A percentile compares a stretch with the other conserved stretches of the same genome.
Conservation (phyloP, 2,113 vertebrate genomes). For the Zosterops pallidus region DNA sequence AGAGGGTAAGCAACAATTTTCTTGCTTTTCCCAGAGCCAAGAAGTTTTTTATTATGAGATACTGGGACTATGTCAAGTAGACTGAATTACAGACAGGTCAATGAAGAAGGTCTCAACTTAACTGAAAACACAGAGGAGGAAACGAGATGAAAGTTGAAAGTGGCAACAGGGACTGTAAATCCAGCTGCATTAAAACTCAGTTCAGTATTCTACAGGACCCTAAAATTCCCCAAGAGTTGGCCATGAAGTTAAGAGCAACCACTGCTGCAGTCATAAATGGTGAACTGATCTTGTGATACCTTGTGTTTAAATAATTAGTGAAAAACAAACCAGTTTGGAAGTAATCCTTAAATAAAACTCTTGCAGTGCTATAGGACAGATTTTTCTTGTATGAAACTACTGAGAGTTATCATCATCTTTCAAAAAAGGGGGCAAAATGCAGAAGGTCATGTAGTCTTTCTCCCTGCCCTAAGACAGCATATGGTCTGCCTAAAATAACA, state of each 20-base stretch:
- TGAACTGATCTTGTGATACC: not conserved
- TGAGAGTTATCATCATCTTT: not conserved
- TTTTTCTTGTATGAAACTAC: not conserved
- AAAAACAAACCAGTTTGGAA: not conserved
- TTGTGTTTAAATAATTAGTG: not conserved
- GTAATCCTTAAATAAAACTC: not conserved
- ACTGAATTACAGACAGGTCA: not conserved
- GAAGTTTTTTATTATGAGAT: not conserved
- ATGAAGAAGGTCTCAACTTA: not conserved
- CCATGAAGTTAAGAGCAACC: not conserved
- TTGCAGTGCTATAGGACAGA: not conserved
- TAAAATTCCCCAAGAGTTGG: not conserved
- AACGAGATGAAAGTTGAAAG: not conserved
- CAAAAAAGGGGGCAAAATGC: not conserved
- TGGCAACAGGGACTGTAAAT: not conserved
- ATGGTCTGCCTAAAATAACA: not conserved
- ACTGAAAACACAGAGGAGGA: not conserved
- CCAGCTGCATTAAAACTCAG: not conserved
- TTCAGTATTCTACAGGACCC: not conserved
- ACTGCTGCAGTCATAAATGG: not conserved
- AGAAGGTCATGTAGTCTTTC: not conserved
- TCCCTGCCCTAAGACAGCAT: not conserved
- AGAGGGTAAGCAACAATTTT: not conserved
- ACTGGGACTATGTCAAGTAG: not conserved
- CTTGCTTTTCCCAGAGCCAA: not conserved